A percentile compares a stretch with the other conserved stretches of the same genome.
These are phyloP conservation scores for Phymatocera aterrima DNA, from an alignment of 2,888 invertebrate species.

Conservation along the genomic window DNA sequence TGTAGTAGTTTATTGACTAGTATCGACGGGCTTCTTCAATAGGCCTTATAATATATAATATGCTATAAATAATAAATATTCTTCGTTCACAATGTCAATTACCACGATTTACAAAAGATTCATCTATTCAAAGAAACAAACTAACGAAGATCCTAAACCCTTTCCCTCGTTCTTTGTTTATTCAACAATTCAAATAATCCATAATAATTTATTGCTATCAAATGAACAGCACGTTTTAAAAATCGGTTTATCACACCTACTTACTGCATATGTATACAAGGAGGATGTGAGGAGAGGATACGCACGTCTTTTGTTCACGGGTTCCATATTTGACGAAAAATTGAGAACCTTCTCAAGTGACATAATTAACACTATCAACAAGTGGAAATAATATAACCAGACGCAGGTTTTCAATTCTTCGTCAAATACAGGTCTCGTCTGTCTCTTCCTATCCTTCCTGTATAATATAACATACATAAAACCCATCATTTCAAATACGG, in stretches of 20 bases:
- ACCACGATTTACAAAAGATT: constrained; percentile 52
- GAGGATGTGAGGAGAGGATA: too few relatives aligned
- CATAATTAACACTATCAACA: too few relatives aligned
- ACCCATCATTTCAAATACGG: constrained; percentile 51
- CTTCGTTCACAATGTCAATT: constrained; percentile 47
- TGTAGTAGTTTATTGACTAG: constrained; percentile 57
- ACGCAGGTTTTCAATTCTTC: too few relatives aligned
- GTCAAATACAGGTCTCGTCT: too few relatives aligned
- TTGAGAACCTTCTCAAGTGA: too few relatives aligned
- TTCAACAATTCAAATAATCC: constrained; percentile 48
- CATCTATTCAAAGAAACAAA: constrained; percentile 34
- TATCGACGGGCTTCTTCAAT: constrained; percentile 47
- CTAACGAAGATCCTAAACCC: constrained; percentile 37
- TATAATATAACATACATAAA: constrained; percentile 38
- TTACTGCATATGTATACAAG: neutral
- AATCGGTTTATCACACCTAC: constrained; percentile 49
- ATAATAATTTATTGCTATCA: constrained; percentile 55
- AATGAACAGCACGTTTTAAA: constrained; percentile 54
- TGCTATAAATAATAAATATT: constrained; percentile 54
- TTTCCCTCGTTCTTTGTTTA: neutral
- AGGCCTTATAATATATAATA: constrained; percentile 53
- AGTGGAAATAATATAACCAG: too few relatives aligned
- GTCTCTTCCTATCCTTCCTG: too few relatives aligned
- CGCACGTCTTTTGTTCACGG: too few relatives aligned
- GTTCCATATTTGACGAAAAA: too few relatives aligned